Evolutionary conservation across 2,888 invertebrate species (phyloP), one percentile per base, ranked within the genome.

Genomic region (Eumacrocentrus americanus): DNA sequence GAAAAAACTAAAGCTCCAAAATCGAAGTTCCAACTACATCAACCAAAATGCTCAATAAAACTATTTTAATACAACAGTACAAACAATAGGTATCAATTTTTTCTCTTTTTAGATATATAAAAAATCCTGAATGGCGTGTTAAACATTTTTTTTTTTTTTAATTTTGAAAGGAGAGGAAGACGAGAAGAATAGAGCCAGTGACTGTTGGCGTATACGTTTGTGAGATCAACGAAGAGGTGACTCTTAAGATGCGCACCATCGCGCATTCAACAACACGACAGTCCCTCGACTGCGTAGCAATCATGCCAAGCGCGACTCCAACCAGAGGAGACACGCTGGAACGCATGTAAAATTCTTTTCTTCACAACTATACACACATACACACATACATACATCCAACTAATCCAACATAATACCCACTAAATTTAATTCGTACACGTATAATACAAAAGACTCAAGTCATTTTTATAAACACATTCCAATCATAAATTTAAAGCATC

Each of bases 341-440:
- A 75, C 75, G 78, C 77, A 78, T 78, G 78, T 77, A 76, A 78
- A 78, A 54, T 38, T 76, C 74, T 70, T 64, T 71, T 72, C 70
- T 55, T 68, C 70, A 66, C 66, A n/a, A n/a, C n/a, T n/a, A n/a
- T n/a, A n/a, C n/a, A n/a, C n/a, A n/a, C n/a, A n/a, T n/a, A n/a
- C n/a, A n/a, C n/a, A n/a, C n/a, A n/a, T n/a, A n/a, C n/a, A n/a
- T n/a, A n/a, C n/a, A n/a, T n/a, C n/a, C n/a, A n/a, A n/a, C n/a
- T n/a, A n/a, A n/a, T n/a, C n/a, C n/a, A n/a, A n/a, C n/a, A n/a
- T n/a, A n/a, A n/a, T n/a, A n/a, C n/a, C n/a, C n/a, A n/a, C n/a
- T n/a, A n/a, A n/a, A n/a, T n/a, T n/a, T n/a, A 46, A 46, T 55
- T 44, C 52, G 46, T 54, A 52, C 55, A 58, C 51, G 46, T 25